Conservation (phyloP, 2,797 vertebrate genomes). For the Platyrinchus mystaceus region DNA sequence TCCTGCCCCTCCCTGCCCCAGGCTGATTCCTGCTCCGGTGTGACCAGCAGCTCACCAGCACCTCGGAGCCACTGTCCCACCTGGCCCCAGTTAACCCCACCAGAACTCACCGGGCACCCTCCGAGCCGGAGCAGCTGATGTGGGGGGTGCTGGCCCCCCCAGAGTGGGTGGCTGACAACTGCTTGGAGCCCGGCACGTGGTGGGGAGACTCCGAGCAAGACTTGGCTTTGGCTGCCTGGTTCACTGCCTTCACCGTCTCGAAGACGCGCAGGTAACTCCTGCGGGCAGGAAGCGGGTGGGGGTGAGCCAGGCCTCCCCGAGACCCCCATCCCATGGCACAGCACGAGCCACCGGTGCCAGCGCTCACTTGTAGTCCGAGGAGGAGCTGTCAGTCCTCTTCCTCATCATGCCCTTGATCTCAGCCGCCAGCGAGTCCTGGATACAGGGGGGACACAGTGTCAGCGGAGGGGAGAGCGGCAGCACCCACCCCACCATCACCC, state of each 20-base stretch:
- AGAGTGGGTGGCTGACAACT: slow-evolving; percentile 24
- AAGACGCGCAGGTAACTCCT: slow-evolving; percentile 84
- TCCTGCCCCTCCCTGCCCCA: background rate
- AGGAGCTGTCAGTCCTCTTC: slow-evolving; percentile 82
- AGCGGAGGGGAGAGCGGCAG: background rate
- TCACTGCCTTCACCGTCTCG: slow-evolving; percentile 83
- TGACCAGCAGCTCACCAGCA: accelerated
- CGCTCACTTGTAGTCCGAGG: slow-evolving; percentile 84
- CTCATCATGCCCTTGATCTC: slow-evolving; percentile 89
- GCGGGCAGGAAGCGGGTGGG: accelerated
- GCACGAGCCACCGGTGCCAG: accelerated
- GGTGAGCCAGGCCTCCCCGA: no score
- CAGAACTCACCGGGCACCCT: slow-evolving; percentile 63
- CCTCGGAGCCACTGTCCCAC: background rate
- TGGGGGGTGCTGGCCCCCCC: slow-evolving; percentile 75
- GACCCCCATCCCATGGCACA: accelerated
- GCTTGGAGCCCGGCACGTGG: slow-evolving; percentile 72
- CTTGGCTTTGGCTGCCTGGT: slow-evolving; percentile 76
- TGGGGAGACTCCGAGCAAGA: slow-evolving; percentile 79
- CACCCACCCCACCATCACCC: accelerated
- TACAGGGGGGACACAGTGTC: accelerated
- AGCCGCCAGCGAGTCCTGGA: slow-evolving; percentile 83
- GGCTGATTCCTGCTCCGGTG: accelerated
- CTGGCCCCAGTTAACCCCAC: accelerated
- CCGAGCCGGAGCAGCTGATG: slow-evolving; percentile 74